Base-by-base conservation (phyloP, 2,888 invertebrate genomes). In the Drosophila barbarae region DNA sequence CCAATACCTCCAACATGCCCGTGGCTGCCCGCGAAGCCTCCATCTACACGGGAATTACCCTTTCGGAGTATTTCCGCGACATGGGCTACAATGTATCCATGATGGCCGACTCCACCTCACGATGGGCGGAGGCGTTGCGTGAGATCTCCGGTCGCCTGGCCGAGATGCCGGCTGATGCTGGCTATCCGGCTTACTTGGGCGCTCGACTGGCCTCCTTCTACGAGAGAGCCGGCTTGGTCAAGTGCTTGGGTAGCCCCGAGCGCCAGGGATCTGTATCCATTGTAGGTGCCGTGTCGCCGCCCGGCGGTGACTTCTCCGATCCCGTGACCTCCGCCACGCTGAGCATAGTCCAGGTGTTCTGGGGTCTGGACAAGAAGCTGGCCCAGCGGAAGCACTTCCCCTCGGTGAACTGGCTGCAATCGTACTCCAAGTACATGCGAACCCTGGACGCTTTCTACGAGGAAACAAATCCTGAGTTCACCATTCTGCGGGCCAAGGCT, bases 1-100 rank as follows among this genome's bases (percentile, higher is more conserved):
- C 99, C 87, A 99, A 99, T 91, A 99, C 99, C 23, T 99, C 99
- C 74, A 99, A 99, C 95, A 99, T 99, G 99, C 99, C 99, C 87
- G 99, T 99, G 67, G 99, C 99, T 84, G 99, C 99, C 90, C 95
- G 99, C 90, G 99, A 99, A 91, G 99, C 99, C 66, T 99, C 99
- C 89, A 99, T 99, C 90, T 99, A 99, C 90, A 99, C 99, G 65
- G 98, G 98, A 85, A 99, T 99, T 90, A 99, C 99, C 0, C 91
- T 99, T 9, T 98, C 99, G 13, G 99, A 99, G 90, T 99, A 99
- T 91, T 99, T 98, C 95, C 93, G 96, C 80, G 96, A 96, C 91
- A 98, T 98, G 99, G 99, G 99, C 87, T 98, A 98, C 93, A 96
- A 99, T 89, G 99, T 99, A 41, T 97, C 99, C 78, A 99, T 99